Evolutionary conservation across 2,797 vertebrate genomes (phyloP).

Genomic region (Lutjanus argentimaculatus): DNA sequence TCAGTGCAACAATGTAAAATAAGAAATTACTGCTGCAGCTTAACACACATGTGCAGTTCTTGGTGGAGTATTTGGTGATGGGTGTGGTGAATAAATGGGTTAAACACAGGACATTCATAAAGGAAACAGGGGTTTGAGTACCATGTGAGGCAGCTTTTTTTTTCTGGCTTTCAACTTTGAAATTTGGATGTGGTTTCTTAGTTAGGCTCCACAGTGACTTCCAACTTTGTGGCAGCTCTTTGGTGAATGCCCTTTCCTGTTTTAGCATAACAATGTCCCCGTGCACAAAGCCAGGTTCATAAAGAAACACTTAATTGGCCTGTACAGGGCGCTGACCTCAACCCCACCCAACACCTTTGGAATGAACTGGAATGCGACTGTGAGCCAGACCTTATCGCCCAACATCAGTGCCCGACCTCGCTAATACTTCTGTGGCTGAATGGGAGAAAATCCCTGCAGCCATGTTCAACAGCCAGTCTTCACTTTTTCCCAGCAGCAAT

Average conservation of each 20-base stretch:
- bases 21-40: too few relatives aligned
- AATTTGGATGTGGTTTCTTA: too few relatives aligned
- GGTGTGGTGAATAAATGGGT: too few relatives aligned
- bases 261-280: not conserved
- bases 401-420: constrained; percentile 19
- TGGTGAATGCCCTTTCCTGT: constrained; percentile 2
- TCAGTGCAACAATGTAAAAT: too few relatives aligned
- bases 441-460: constrained; percentile 24
- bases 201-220: too few relatives aligned
- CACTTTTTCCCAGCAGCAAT: not conserved
- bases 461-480: constrained; percentile 6
- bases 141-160: too few relatives aligned
- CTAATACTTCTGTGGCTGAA: constrained; percentile 31
- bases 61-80: too few relatives aligned
- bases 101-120: too few relatives aligned
- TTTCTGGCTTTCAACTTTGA: too few relatives aligned
- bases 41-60: too few relatives aligned
- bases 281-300: constrained; percentile 1
- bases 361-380: constrained; percentile 28
- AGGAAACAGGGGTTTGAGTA: too few relatives aligned
- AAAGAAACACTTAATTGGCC: not conserved
- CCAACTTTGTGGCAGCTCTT: not conserved
- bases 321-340: constrained; percentile 15
- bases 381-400: constrained; percentile 26
- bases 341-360: constrained; percentile 4